phyloP scores from a whole-genome alignment of 2,113 vertebrate species.

The Scopus umbretta region DNA sequence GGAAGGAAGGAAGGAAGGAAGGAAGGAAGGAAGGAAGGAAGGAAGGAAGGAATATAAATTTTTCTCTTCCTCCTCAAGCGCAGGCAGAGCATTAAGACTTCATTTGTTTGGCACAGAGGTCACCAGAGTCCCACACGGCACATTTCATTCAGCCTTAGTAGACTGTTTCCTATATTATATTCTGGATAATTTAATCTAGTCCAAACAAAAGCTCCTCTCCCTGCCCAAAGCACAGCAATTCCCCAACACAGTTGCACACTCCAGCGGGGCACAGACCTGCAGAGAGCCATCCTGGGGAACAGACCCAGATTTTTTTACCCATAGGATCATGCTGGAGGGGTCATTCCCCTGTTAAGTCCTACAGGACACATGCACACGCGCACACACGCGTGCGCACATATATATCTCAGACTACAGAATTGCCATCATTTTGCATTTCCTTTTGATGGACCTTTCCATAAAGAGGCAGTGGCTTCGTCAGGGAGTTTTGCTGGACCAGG shows the following conservation, averaged over 20 bases:
- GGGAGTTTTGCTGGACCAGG: not conserved
- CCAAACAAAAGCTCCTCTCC: not conserved
- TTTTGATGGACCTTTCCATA: not conserved
- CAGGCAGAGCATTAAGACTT: not conserved
- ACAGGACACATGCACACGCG: not conserved
- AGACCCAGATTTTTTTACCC: not conserved
- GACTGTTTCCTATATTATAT: not conserved
- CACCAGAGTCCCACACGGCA: not conserved
- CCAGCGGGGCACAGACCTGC: not conserved
- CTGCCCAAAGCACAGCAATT: not conserved
- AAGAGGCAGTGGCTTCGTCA: accelerated
- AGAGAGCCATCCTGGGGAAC: not conserved
- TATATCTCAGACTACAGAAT: not conserved
- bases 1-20: not conserved
- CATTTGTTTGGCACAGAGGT: not conserved
- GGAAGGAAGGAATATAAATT: not conserved
- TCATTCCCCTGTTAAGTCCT: not conserved
- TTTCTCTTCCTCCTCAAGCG: not conserved
- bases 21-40: not conserved
- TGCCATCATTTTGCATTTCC: not conserved
- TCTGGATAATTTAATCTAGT: not conserved
- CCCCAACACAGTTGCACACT: not conserved
- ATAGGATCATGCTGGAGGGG: not conserved
- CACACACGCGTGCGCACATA: too few species aligned
- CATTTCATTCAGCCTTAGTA: not conserved